A percentile compares a stretch with the other conserved stretches of the same genome.
Evolutionary conservation across 2,113 vertebrate genomes (phyloP).

Genomic region (Petroica traversi): DNA sequence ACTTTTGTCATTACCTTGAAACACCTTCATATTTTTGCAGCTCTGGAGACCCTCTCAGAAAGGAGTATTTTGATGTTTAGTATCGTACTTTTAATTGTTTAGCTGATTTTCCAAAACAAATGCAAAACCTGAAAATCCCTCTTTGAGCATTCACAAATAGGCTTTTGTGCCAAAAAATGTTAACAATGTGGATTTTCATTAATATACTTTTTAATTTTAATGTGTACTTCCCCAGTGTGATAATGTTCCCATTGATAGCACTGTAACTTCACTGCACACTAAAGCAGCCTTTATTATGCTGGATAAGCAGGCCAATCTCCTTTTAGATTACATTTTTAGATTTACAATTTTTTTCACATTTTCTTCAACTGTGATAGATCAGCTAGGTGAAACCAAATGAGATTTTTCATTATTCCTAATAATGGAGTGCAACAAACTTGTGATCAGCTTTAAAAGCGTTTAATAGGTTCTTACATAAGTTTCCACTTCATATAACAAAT

Average conservation of each 20-base stretch:
- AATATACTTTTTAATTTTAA: neutral
- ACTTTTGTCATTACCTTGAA: neutral
- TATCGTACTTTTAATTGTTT: neutral
- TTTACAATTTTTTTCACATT: neutral
- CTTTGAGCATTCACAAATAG: neutral
- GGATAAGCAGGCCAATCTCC: slow-evolving; percentile 32
- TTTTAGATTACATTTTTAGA: slow-evolving; percentile 49
- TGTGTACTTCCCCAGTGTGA: neutral
- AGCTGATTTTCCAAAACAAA: neutral
- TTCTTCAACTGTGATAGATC: neutral
- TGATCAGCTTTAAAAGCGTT: slow-evolving; percentile 14
- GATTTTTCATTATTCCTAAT: slow-evolving; percentile 44
- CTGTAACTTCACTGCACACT: slow-evolving; percentile 32
- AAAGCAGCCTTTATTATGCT: slow-evolving; percentile 34
- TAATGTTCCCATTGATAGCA: neutral
- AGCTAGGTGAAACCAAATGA: neutral
- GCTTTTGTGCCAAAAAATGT: neutral
- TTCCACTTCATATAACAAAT: neutral
- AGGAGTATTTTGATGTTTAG: neutral
- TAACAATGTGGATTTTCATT: neutral
- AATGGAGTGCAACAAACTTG: slow-evolving; percentile 28
- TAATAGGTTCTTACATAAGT: neutral
- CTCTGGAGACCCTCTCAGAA: neutral
- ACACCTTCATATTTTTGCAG: neutral
- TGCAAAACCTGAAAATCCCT: neutral